A percentile compares a stretch with the other conserved stretches of the same genome.
Conservation (phyloP, 2,888 invertebrate genomes). For the Eristalinus aeneus region DNA sequence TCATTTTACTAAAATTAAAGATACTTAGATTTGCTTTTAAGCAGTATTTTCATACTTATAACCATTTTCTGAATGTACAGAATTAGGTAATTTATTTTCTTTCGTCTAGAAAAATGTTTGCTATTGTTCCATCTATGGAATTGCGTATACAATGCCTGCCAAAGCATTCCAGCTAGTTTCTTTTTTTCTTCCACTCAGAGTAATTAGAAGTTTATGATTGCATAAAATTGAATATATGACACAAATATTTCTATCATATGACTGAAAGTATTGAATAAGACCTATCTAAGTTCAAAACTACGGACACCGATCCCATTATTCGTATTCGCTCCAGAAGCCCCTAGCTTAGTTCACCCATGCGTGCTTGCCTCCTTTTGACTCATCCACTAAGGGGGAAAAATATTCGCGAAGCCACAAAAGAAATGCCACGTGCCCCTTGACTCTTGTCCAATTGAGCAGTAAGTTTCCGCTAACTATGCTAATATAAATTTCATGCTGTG, state of each 20-base stretch:
- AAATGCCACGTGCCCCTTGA: not conserved
- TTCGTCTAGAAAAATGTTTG: too few species aligned
- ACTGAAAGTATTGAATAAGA: not conserved
- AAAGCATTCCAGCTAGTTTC: too few species aligned
- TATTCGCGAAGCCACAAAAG: constrained; percentile 22
- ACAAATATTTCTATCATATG: not conserved
- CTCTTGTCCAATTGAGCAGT: constrained; percentile 43
- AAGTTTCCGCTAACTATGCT: constrained; percentile 32
- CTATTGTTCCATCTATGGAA: too few species aligned
- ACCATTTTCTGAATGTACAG: too few species aligned
- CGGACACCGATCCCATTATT: constrained; percentile 15
- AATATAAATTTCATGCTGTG: constrained; percentile 27
- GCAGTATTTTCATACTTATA: too few species aligned
- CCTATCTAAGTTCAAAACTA: constrained; percentile 27
- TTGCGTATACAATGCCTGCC: too few species aligned
- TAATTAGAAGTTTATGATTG: too few species aligned
- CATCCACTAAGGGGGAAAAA: not conserved
- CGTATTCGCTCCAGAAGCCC: constrained; percentile 1
- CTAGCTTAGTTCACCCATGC: not conserved
- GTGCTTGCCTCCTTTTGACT: constrained; percentile 7
- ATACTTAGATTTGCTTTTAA: too few species aligned
- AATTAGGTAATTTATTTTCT: too few species aligned
- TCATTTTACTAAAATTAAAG: too few species aligned
- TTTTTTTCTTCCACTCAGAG: too few species aligned
- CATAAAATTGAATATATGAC: not conserved